These are phyloP conservation scores for Ceyx melanurus DNA, from an alignment of 2,113 vertebrate genomes.

Conservation along the genomic window DNA sequence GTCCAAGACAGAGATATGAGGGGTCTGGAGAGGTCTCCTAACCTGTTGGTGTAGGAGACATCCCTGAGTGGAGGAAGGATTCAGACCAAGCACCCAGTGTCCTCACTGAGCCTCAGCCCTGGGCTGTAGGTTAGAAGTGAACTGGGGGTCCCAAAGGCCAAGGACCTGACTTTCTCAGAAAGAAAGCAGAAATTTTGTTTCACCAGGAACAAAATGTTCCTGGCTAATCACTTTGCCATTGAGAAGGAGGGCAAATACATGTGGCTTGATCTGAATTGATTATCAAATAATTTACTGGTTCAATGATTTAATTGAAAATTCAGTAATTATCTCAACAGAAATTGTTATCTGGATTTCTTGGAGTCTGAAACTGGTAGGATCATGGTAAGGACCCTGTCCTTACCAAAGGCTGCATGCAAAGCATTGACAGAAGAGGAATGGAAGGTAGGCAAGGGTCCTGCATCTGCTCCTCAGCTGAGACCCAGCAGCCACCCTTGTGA, in stretches of 20 bases:
- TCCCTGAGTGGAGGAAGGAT: neutral
- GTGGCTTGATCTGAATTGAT: neutral
- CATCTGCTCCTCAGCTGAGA: neutral
- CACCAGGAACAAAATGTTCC: neutral
- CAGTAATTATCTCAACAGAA: neutral
- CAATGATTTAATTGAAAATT: neutral
- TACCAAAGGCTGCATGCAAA: neutral
- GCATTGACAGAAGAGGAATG: neutral
- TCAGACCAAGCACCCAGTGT: neutral
- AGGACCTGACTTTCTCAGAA: neutral
- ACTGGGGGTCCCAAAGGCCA: neutral
- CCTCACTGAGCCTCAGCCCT: neutral
- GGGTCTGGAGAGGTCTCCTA: neutral
- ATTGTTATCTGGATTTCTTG: neutral
- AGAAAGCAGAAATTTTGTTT: neutral
- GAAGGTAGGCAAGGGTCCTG: neutral
- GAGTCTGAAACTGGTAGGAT: accelerated
- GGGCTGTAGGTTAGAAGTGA: neutral
- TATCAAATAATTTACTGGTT: neutral
- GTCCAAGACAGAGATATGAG: neutral
- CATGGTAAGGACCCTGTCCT: neutral
- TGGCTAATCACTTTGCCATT: neutral
- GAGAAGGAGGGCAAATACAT: neutral
- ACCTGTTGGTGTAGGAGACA: neutral
- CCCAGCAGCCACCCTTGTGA: neutral